Percentiles rank a stretch among this genome's conserved stretches.
Evolutionary conservation across 2,888 invertebrate species (phyloP).

Genomic region (Mesorhabditis belari): DNA sequence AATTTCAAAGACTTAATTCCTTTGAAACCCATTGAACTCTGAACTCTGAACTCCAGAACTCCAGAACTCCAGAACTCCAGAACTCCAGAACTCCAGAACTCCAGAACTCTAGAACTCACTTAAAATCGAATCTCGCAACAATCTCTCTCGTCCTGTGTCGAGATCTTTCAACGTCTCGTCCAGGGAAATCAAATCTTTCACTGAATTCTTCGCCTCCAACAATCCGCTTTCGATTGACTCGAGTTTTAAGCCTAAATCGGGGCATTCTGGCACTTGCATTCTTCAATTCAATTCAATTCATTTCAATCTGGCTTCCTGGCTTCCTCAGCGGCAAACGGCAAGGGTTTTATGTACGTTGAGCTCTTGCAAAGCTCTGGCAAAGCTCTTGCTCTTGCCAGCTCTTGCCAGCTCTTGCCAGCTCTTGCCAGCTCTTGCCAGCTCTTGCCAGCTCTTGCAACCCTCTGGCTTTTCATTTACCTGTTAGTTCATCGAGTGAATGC

Average conservation of each 20-base stretch:
- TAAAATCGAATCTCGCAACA: conserved; percentile 1
- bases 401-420: too few species aligned
- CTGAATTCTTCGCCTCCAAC: conserved; percentile 18
- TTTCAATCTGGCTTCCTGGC: too few species aligned
- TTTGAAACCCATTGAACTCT: too few species aligned
- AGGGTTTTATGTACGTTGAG: not conserved
- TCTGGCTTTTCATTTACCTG: conserved; percentile 6
- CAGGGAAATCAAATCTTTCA: conserved; percentile 4
- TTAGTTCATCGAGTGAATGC: conserved; percentile 41
- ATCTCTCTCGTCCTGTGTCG: conserved; percentile 13
- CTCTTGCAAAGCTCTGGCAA: not conserved
- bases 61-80: not conserved
- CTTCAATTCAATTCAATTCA: too few species aligned
- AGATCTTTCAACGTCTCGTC: conserved; percentile 10
- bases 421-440: too few species aligned
- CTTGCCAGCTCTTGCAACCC: too few species aligned
- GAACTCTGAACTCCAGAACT: too few species aligned
- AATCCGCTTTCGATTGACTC: conserved; percentile 23
- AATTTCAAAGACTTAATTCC: too few species aligned
- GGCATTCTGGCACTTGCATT: not conserved
- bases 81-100: not conserved
- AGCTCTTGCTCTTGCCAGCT: too few species aligned
- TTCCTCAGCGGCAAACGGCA: not conserved
- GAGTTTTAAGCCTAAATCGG: conserved; percentile 22
- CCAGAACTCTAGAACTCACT: not conserved